Conservation (phyloP, 2,797 vertebrate genomes). For the Myotis findleyi region DNA sequence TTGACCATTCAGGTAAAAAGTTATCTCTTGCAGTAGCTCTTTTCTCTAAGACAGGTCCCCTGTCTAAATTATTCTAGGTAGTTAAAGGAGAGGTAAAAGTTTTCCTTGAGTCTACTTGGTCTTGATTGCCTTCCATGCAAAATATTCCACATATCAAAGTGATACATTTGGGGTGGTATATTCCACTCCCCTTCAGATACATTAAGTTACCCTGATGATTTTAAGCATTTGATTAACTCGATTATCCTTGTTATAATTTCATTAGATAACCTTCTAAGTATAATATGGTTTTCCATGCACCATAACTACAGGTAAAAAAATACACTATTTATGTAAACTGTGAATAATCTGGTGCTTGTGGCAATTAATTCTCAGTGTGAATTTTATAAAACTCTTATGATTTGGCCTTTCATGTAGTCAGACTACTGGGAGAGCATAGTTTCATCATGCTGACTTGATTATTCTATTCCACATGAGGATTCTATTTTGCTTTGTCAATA, state of each 20-base stretch:
- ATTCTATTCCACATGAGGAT: slow-evolving; percentile 45
- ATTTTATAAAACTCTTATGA: slow-evolving; percentile 43
- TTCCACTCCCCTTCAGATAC: not conserved
- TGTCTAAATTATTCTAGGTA: no score
- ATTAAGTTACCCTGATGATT: not conserved
- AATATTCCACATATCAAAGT: no score
- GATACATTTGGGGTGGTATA: no score
- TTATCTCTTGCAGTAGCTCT: not conserved
- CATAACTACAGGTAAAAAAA: slow-evolving; percentile 31
- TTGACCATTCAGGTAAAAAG: not conserved
- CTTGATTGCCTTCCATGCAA: no score
- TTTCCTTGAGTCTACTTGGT: no score
- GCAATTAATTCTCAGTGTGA: slow-evolving; percentile 57
- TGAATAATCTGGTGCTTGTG: not conserved
- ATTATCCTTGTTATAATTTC: slow-evolving; percentile 54
- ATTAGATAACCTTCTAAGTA: slow-evolving; percentile 35
- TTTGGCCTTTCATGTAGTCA: not conserved
- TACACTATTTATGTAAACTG: slow-evolving; percentile 36
- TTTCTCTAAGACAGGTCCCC: not conserved
- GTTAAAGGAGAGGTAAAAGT: no score
- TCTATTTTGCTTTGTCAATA: slow-evolving; percentile 61
- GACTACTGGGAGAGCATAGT: slow-evolving; percentile 50
- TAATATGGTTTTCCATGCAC: not conserved
- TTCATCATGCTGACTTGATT: slow-evolving; percentile 61
- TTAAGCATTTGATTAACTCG: slow-evolving; percentile 51